These are phyloP conservation scores for Himalopsyche phryganea DNA, from an alignment of 1,140 invertebrate genomes.

Conservation along the genomic window DNA sequence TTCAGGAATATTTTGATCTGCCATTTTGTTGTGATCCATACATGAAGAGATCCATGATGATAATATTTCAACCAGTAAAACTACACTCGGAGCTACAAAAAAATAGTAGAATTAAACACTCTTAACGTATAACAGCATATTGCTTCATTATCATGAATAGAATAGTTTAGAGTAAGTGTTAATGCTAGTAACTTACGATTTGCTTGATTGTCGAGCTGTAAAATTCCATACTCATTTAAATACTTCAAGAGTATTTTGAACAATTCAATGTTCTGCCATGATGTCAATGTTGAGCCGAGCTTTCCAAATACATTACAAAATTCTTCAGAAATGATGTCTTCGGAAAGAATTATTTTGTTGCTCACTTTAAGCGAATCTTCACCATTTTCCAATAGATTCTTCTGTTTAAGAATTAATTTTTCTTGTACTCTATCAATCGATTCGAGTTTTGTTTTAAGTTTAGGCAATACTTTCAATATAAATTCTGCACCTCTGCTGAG, in stretches of 20 bases:
- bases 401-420: conserved; percentile 14
- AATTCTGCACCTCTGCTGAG: conserved; percentile 26
- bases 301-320: conserved; percentile 26
- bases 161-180: too few relatives aligned
- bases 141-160: too few relatives aligned
- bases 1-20: conserved; percentile 20
- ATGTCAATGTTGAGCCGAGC: conserved; percentile 20
- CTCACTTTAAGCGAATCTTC: conserved; percentile 1
- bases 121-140: background rate
- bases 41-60: conserved; percentile 14
- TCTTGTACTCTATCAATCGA: conserved; percentile 10
- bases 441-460: conserved; percentile 20
- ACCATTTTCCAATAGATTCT: conserved; percentile 9
- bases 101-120: background rate
- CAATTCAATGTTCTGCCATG: conserved; percentile 23
- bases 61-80: conserved; percentile 15
- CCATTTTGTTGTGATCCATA: conserved; percentile 21
- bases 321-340: conserved; percentile 22
- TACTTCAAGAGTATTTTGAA: conserved; percentile 15
- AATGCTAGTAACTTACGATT: conserved; percentile 12
- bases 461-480: conserved; percentile 11
- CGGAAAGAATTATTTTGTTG: conserved; percentile 8
- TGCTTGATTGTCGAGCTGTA: conserved; percentile 1
- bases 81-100: conserved; percentile 17
- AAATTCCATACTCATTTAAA: conserved; percentile 16